Conservation (phyloP, 1,140 invertebrate genomes). For the Phortica variegata region DNA sequence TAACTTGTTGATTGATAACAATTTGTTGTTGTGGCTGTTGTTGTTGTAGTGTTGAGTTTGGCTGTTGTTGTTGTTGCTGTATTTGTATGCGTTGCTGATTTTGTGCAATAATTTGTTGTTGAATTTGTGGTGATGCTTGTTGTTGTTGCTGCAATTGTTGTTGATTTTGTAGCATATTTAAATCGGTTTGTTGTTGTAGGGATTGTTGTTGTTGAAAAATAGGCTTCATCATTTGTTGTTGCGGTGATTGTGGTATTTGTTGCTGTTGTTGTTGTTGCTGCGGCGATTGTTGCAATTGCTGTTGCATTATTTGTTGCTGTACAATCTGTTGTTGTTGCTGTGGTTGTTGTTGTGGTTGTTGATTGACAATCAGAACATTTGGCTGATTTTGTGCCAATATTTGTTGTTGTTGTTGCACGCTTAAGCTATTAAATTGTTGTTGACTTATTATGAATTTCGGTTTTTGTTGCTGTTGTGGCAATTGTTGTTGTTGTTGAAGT, state of each 20-base stretch:
- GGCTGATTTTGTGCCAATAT: conserved; percentile 53
- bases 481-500: conserved; percentile 17
- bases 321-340: conserved; percentile 60
- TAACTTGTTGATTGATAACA: conserved; percentile 50
- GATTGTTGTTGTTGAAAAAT: conserved; percentile 31
- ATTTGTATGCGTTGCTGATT: conserved; percentile 33
- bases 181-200: conserved; percentile 24
- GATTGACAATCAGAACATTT: conserved; percentile 53
- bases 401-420: conserved; percentile 62
- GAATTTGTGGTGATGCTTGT: conserved; percentile 26
- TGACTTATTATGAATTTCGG: conserved; percentile 56
- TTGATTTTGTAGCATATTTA: conserved; percentile 28
- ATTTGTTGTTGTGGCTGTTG: conserved; percentile 45
- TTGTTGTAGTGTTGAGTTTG: too few species aligned
- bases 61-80: conserved; percentile 36
- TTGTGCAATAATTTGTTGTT: conserved; percentile 28
- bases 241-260: conserved; percentile 57
- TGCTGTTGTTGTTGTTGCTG: conserved; percentile 57
- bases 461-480: conserved; percentile 32
- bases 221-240: conserved; percentile 26
- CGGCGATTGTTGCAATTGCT: conserved; percentile 58
- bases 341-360: conserved; percentile 55
- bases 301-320: conserved; percentile 58
- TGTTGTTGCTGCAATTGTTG: conserved; percentile 18
- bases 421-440: conserved; percentile 62